Base-by-base conservation (phyloP, 2,888 invertebrate species). In the Pachliopta kotzebuea region DNA sequence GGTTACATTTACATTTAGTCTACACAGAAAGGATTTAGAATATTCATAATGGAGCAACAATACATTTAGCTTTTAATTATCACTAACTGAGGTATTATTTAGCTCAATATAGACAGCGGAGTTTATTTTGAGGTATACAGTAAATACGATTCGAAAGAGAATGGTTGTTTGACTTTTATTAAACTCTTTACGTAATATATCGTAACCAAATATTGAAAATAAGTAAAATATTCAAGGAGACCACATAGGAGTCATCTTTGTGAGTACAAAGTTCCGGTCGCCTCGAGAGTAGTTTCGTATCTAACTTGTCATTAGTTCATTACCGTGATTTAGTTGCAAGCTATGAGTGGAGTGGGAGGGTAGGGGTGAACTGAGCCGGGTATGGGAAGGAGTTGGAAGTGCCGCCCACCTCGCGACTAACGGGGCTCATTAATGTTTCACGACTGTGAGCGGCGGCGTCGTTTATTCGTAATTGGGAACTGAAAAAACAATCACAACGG, bases 221-320 rank as follows among this genome's bases (percentile, higher is more conserved):
- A 62, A 50, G 50, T 59, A 29, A 23, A 50, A 53, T 65, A 49
- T 62, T 55, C 62, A 58, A 54, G 14, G 21, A 24, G 62, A 37
- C 23, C 26, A 45, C 24, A n/a, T 45, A 45, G 57, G 52, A n/a
- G n/a, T n/a, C 26, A 49, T 58, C 26, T 45, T 53, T 42, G 21
- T 14, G 24, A 61, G 42, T 53, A 56, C 61, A 61, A 75, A 83
- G 79, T 83, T 83, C 74, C 72, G 70, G 71, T 57, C 26, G 65
- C 57, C 65, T 68, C 66, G 69, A 71, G 69, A 75, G 76, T 78
- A 81, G 80, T 83, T 83, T 72, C 70, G 67, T 68, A 72, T 73
- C 73, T 77, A 83, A 85, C 81, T 86, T 85, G 84, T 86, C 81
- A 84, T 85, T 85, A 83, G 81, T 87, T 89, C 84, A 88, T 89